Percentiles rank a stretch among this genome's conserved stretches.
phyloP scores from a whole-genome alignment of 2,888 invertebrate genomes.

The Neoitamus cyanurus region DNA sequence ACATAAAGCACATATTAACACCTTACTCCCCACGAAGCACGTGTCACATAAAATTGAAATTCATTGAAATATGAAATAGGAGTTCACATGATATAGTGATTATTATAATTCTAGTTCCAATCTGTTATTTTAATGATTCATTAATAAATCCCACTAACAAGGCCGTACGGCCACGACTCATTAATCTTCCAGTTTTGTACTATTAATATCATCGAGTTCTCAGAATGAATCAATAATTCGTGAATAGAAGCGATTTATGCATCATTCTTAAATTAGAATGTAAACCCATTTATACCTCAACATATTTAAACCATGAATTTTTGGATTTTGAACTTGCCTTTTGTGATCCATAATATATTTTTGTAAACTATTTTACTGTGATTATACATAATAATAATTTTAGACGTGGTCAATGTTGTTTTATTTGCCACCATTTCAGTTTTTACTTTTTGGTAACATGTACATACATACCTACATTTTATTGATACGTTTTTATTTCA shows the following conservation, averaged over 20 bases:
- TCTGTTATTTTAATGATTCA: neutral
- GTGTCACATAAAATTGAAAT: neutral
- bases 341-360: neutral
- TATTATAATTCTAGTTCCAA: neutral
- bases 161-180: neutral
- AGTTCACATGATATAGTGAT: neutral
- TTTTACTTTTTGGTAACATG: too few relatives aligned
- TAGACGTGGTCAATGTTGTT: constrained; percentile 21
- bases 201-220: constrained; percentile 10
- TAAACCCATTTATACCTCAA: neutral
- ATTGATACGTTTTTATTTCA: too few relatives aligned
- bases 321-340: constrained; percentile 28
- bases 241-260: neutral
- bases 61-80: neutral
- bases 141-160: neutral
- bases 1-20: neutral
- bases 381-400: constrained; percentile 29
- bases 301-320: neutral
- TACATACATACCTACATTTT: too few relatives aligned
- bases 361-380: constrained; percentile 27
- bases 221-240: constrained; percentile 7
- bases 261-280: neutral
- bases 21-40: neutral
- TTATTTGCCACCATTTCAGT: neutral
- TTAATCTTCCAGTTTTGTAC: neutral